phyloP scores from a whole-genome alignment of 2,888 invertebrate genomes.

The Gasteruption jaculator region DNA sequence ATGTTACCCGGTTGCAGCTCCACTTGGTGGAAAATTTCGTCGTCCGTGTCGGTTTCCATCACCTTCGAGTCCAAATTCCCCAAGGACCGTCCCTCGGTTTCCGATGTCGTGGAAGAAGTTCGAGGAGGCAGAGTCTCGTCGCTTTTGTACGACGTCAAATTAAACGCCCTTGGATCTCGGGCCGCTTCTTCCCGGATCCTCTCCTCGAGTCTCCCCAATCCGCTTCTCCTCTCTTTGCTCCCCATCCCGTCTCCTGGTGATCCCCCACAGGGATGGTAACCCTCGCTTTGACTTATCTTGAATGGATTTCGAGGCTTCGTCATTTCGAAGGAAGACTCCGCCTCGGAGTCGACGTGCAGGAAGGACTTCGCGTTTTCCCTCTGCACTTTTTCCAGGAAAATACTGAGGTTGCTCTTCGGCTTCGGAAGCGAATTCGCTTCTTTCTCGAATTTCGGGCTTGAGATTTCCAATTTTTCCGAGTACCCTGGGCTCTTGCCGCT shows the following conservation, averaged over 20 bases:
- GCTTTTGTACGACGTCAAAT: conserved; percentile 5
- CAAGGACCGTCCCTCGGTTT: not conserved
- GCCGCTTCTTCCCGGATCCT: conserved; percentile 13
- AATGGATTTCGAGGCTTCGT: conserved; percentile 32
- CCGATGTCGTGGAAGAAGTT: not conserved
- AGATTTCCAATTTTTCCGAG: not conserved
- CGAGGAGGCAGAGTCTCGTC: not conserved
- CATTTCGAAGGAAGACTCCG: conserved; percentile 20
- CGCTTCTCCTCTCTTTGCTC: conserved; percentile 6
- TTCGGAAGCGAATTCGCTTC: conserved; percentile 13
- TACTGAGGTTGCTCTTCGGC: conserved; percentile 31
- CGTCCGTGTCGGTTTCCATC: conserved; percentile 2
- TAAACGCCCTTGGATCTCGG: conserved; percentile 15
- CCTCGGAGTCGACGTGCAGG: conserved; percentile 28
- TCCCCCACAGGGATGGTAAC: conserved; percentile 3
- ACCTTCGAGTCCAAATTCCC: too few relatives aligned
- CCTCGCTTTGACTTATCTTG: conserved; percentile 11
- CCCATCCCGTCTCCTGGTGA: not conserved
- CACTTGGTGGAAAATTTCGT: too few relatives aligned
- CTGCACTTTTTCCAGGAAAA: conserved; percentile 35
- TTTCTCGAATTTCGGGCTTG: not conserved
- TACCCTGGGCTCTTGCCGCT: too few relatives aligned
- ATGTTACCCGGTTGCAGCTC: not conserved
- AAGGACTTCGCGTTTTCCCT: conserved; percentile 29
- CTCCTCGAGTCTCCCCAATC: conserved; percentile 18